These are phyloP conservation scores for Pachyrhynchus sulphureomaculatus DNA, from an alignment of 1,140 invertebrate genomes.

Conservation along the genomic window DNA sequence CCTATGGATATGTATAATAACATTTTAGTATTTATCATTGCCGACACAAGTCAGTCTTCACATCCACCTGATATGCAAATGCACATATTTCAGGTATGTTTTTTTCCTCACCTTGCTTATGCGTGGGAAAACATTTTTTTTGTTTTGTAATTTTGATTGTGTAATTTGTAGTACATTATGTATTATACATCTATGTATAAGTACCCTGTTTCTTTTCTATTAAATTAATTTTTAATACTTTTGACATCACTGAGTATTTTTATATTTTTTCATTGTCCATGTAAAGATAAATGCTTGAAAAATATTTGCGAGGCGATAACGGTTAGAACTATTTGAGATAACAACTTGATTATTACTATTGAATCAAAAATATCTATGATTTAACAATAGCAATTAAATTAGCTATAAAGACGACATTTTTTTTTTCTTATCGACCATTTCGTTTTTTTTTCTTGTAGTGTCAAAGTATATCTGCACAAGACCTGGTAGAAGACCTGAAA, in stretches of 20 bases:
- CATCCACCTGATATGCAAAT: conserved; percentile 94
- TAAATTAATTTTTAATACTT: too few relatives aligned
- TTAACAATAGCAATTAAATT: too few relatives aligned
- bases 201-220: too few relatives aligned
- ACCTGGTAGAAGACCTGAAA: conserved; percentile 84
- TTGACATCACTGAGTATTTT: too few relatives aligned
- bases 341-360: too few relatives aligned
- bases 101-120: background rate
- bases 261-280: too few relatives aligned
- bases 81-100: conserved; percentile 94
- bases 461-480: conserved; percentile 80
- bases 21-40: conserved; percentile 94
- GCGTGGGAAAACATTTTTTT: background rate
- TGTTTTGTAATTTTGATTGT: background rate
- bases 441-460: conserved; percentile 58
- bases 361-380: too few relatives aligned
- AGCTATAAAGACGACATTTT: too few relatives aligned
- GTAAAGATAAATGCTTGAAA: too few relatives aligned
- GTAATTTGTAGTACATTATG: background rate
- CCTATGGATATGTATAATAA: conserved; percentile 98
- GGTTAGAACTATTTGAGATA: too few relatives aligned
- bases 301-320: too few relatives aligned
- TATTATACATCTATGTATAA: too few relatives aligned
- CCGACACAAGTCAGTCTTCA: conserved; percentile 52
- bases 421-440: background rate